A percentile compares a stretch with the other conserved stretches of the same genome.
Evolutionary conservation across 2,797 vertebrate genomes (phyloP).

Genomic region (Pagetopsis macropterus): DNA sequence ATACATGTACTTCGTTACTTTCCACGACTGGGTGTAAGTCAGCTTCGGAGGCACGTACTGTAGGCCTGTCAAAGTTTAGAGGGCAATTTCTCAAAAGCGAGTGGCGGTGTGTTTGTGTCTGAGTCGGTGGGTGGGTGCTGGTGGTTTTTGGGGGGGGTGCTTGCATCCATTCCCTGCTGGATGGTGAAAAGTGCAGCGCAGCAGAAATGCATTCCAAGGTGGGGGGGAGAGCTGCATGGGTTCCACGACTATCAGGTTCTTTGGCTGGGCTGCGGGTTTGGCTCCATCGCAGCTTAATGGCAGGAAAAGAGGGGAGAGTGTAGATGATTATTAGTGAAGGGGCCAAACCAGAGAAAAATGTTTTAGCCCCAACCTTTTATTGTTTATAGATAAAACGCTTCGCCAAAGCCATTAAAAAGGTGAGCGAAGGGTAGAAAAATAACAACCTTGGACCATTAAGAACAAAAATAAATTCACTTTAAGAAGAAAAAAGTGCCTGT

Average conservation of each 20-base stretch:
- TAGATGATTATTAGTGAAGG: conserved; percentile 79
- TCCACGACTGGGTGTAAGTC: conserved; percentile 41
- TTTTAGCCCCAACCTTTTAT: conserved; percentile 73
- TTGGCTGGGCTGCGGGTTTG: conserved; percentile 81
- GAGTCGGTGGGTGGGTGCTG: conserved; percentile 50
- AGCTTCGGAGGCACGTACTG: conserved; percentile 38
- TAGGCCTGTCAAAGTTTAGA: conserved; percentile 46
- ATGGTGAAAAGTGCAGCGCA: conserved; percentile 82
- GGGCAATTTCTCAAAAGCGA: conserved; percentile 66
- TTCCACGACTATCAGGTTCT: conserved; percentile 88
- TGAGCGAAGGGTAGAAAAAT: conserved; percentile 67
- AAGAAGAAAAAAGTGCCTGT: conserved; percentile 73
- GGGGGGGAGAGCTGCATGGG: conserved; percentile 69
- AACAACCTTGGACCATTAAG: conserved; percentile 62
- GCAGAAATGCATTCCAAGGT: conserved; percentile 84
- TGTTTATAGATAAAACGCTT: conserved; percentile 79
- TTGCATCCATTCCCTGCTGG: conserved; percentile 78
- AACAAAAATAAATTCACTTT: conserved; percentile 69
- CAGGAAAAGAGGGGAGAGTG: conserved; percentile 76
- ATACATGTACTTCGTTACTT: conserved; percentile 19
- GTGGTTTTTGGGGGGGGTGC: conserved; percentile 23
- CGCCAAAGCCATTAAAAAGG: conserved; percentile 66
- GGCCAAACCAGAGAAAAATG: conserved; percentile 80
- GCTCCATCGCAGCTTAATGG: conserved; percentile 74
- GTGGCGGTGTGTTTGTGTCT: conserved; percentile 67